Base-by-base conservation (phyloP, 53 echinoderm and acorn worm genomes). In the Mesocentrotus franciscanus region DNA sequence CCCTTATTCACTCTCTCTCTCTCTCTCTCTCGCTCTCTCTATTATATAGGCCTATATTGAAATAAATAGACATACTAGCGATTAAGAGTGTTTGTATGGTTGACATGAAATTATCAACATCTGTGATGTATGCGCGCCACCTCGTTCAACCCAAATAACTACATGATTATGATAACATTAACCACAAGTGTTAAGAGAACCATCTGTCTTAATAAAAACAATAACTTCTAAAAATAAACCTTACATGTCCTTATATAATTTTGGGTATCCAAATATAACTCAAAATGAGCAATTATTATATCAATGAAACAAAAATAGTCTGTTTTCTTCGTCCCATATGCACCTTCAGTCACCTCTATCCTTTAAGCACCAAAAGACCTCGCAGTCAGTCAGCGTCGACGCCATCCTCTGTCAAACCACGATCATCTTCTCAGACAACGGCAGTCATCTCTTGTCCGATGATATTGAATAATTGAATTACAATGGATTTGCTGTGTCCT, bases 401-500 rank as follows among this genome's bases (percentile, higher is more conserved):
- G 61, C 66, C 89, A 60, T 29, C n/a, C n/a, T 57, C 89, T 39
- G 59, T 57, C 29, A n/a, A 59, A 89, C 60, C 89, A 89, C 89
- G 32, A 56, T 60, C 59, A n/a, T 60, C 89, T 60, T 33, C 62
- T 22, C 62, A 34, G 34, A 90, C 61, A 4, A 18, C 62, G 33
- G 34, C 35, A 61, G 91, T 18, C 91, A 90, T 90, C 64, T 90
- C 20, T 30, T 62, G 61, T 29, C 66, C 17, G 33, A 64, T 62
- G 64, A 58, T 89, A 89, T 90, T 62, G 24, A 56, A 62, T 90
- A 90, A 90, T 90, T 64, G 62, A 90, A 90, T 90, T 90, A 90
- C 91, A 90, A 90, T 90, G 91, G 91, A 90, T 90, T 90, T 64
- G 35, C 22, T 12, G 32, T 90, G 64, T 16, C 66, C 16, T 64